These are phyloP conservation scores for Parelbella ahira DNA, from an alignment of 2,888 invertebrate genomes.

Conservation along the genomic window DNA sequence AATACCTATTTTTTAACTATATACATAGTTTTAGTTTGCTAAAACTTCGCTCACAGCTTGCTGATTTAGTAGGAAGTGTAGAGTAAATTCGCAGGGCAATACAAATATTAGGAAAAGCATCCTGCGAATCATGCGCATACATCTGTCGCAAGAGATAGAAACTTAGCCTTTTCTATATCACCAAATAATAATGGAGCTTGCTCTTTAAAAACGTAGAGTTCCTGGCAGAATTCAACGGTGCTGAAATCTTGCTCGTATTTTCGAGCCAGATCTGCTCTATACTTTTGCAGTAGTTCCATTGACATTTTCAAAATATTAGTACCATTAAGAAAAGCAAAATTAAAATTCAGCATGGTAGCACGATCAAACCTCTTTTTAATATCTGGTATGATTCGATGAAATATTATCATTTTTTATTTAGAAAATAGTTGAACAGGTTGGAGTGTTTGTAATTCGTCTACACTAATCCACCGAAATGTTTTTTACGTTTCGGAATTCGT, in stretches of 20 bases:
- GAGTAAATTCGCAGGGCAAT: slow-evolving; percentile 32
- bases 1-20: slow-evolving; percentile 31
- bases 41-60: slow-evolving; percentile 35
- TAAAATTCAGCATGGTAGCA: slow-evolving; percentile 30
- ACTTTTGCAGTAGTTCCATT: slow-evolving; percentile 33
- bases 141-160: slow-evolving; percentile 28
- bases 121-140: slow-evolving; percentile 30
- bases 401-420: slow-evolving; percentile 29
- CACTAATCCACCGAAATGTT: slow-evolving; percentile 31
- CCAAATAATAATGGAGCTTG: slow-evolving; percentile 32
- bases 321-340: slow-evolving; percentile 33
- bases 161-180: slow-evolving; percentile 26
- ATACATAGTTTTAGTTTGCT: slow-evolving; percentile 32
- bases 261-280: slow-evolving; percentile 30
- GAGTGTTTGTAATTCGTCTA: slow-evolving; percentile 30
- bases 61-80: slow-evolving; percentile 30
- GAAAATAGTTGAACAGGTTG: slow-evolving; percentile 28
- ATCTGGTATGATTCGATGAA: slow-evolving; percentile 31
- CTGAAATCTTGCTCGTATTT: slow-evolving; percentile 35
- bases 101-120: slow-evolving; percentile 28
- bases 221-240: slow-evolving; percentile 34
- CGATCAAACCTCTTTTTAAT: slow-evolving; percentile 30
- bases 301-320: slow-evolving; percentile 32
- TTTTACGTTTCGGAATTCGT: slow-evolving; percentile 31
- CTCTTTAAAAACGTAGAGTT: slow-evolving; percentile 33